Conservation (phyloP, 2,113 vertebrate species). For the Pyxicephalus adspersus region DNA sequence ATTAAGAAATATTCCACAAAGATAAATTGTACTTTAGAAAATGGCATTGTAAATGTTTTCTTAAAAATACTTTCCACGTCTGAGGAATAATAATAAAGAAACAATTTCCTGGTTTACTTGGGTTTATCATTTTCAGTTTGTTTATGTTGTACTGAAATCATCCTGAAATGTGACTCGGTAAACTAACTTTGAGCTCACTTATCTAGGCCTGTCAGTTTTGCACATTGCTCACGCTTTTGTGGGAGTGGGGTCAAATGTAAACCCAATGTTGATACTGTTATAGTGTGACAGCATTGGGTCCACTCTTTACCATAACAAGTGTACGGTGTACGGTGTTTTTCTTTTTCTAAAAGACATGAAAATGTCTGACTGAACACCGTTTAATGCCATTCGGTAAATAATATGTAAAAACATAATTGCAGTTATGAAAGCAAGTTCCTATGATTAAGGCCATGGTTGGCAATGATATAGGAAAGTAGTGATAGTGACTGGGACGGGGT, state of each 20-base stretch:
- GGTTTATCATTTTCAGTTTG: constrained; percentile 1
- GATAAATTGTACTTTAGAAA: background rate
- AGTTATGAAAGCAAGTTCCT: no score
- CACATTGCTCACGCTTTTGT: background rate
- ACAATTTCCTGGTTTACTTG: background rate
- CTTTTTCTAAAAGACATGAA: no score
- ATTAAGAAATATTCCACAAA: background rate
- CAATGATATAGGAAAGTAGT: no score
- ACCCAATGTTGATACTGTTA: background rate
- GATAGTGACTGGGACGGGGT: no score
- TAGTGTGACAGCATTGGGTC: no score
- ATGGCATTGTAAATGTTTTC: constrained; percentile 1
- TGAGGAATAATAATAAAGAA: background rate
- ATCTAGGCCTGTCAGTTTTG: background rate
- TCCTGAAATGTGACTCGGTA: background rate
- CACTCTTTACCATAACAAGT: no score
- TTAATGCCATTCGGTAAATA: no score
- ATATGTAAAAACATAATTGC: no score
- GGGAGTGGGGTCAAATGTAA: background rate
- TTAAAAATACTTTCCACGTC: constrained; percentile 14
- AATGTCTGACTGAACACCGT: no score
- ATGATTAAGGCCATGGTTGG: no score
- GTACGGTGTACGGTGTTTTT: no score
- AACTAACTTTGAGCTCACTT: background rate
- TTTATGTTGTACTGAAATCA: background rate